These are phyloP conservation scores for Sebastes miniatus DNA, from an alignment of 2,797 vertebrate species.

Conservation along the genomic window DNA sequence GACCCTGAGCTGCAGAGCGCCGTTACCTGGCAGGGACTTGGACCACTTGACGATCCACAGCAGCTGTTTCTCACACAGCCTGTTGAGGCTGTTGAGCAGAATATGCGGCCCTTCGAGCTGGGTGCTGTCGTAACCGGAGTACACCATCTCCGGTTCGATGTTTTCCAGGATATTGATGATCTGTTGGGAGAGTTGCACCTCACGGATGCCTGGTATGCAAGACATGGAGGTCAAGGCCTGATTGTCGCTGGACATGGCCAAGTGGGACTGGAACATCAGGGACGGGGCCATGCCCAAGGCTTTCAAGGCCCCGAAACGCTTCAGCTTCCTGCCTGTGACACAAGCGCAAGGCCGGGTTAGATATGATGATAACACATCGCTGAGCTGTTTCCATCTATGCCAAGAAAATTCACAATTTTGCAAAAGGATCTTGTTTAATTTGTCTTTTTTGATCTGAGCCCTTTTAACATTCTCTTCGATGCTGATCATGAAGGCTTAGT, in stretches of 20 bases:
- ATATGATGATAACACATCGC: background rate
- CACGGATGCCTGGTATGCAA: conserved; percentile 84
- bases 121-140: conserved; percentile 89
- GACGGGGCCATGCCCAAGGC: conserved; percentile 84
- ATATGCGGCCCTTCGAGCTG: conserved; percentile 88
- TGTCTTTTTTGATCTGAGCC: conserved; percentile 4
- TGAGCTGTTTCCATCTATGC: background rate
- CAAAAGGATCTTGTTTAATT: background rate
- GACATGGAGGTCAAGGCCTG: conserved; percentile 83
- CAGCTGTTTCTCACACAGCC: conserved; percentile 94
- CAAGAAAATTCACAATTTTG: background rate
- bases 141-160: conserved; percentile 93
- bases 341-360: conserved; percentile 32
- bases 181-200: conserved; percentile 88
- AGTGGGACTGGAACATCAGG: conserved; percentile 78
- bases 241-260: conserved; percentile 67
- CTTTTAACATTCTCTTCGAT: background rate
- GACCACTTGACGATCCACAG: conserved; percentile 98
- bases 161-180: conserved; percentile 90
- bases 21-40: conserved; percentile 95
- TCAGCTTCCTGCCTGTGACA: conserved; percentile 92
- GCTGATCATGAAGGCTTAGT: background rate
- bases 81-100: conserved; percentile 93
- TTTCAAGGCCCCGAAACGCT: conserved; percentile 92
- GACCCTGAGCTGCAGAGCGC: conserved; percentile 39